Conservation (phyloP, 2,113 vertebrate species). For the Zosterops borbonicus region DNA sequence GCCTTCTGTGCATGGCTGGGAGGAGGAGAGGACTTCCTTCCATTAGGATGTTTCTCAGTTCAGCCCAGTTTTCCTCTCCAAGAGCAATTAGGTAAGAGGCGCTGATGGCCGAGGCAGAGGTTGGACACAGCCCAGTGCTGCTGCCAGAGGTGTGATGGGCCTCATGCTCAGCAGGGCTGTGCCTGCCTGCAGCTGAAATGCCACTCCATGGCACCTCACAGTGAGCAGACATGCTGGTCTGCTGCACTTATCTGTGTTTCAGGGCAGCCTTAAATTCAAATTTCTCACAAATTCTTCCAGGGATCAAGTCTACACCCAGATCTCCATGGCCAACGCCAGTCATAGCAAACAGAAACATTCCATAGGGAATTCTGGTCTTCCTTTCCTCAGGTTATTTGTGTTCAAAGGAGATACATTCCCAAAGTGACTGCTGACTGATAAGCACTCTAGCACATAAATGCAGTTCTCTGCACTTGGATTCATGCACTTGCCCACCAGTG, state of each 20-base stretch:
- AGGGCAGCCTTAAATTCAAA: background rate
- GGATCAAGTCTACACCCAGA: background rate
- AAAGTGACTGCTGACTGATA: background rate
- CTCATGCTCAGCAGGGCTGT: fast-evolving
- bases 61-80: conserved; percentile 55
- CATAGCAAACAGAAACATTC: fast-evolving
- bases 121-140: background rate
- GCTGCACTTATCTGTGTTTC: fast-evolving
- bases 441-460: background rate
- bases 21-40: conserved; percentile 66
- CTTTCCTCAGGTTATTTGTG: background rate
- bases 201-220: fast-evolving
- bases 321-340: background rate
- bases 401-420: background rate
- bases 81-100: conserved; percentile 35
- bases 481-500: fast-evolving
- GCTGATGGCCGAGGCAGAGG: background rate
- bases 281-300: background rate
- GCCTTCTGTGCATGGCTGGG: background rate
- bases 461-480: background rate
- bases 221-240: fast-evolving
- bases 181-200: background rate
- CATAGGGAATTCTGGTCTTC: background rate
- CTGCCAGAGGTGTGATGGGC: background rate
- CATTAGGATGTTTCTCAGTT: conserved; percentile 6